Conservation (phyloP, 2,797 vertebrate species). For the Gymnothorax reevesii region DNA sequence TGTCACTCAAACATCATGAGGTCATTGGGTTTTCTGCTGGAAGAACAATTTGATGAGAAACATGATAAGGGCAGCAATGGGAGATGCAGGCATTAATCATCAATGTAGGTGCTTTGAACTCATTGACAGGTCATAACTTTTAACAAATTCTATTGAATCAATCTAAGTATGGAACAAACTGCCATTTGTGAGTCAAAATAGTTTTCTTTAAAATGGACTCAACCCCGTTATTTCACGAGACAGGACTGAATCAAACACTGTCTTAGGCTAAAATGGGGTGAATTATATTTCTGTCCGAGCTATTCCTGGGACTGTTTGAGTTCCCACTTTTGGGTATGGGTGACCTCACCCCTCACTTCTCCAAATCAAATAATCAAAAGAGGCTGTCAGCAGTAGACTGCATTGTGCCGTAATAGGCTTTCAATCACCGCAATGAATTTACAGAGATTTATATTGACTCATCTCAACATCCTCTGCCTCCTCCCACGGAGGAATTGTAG, state of each 20-base stretch:
- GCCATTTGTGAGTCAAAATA: neutral
- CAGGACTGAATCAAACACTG: conserved; percentile 49
- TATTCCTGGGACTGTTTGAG: conserved; percentile 16
- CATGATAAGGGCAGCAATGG: neutral
- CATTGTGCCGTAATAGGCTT: conserved; percentile 49
- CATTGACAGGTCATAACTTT: neutral
- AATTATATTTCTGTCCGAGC: conserved; percentile 22
- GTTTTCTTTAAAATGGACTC: neutral
- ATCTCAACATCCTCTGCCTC: conserved; percentile 46
- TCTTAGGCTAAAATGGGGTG: conserved; percentile 34
- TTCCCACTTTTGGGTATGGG: conserved; percentile 45
- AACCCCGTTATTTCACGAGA: conserved; percentile 11
- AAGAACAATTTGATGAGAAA: neutral
- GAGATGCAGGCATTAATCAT: neutral
- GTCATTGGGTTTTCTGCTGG: neutral
- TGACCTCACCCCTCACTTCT: conserved; percentile 48
- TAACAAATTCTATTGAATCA: conserved; percentile 1
- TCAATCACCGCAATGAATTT: conserved; percentile 52
- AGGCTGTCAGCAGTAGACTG: conserved; percentile 49
- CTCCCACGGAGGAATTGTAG: conserved; percentile 36
- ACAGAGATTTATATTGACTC: conserved; percentile 46
- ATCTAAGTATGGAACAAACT: neutral
- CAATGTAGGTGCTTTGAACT: conserved; percentile 3
- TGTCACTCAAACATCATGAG: neutral
- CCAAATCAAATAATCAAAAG: conserved; percentile 51